Evolutionary conservation across 2,113 vertebrate genomes (phyloP).

Genomic region (Craseonycteris thonglongyai): DNA sequence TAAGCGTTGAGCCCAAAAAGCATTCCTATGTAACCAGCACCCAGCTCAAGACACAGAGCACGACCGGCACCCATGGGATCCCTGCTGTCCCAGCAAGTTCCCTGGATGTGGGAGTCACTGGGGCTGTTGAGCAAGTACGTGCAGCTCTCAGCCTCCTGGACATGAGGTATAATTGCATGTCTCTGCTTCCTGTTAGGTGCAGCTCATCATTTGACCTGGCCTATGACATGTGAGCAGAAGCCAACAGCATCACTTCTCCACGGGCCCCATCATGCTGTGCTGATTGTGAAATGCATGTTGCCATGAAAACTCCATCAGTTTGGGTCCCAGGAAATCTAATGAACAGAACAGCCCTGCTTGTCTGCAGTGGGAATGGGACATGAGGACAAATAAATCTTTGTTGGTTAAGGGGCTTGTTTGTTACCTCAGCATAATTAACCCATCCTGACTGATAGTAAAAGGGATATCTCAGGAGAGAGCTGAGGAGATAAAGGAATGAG

Average conservation of each 20-base stretch:
- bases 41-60: not conserved
- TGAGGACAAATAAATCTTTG: not conserved
- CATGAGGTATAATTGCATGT: not conserved
- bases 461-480: not conserved
- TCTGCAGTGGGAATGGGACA: not conserved
- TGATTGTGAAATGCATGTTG: not conserved
- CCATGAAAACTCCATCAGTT: not conserved
- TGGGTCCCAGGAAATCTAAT: not conserved
- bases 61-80: not conserved
- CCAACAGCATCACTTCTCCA: accelerated
- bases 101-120: not conserved
- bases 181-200: not conserved
- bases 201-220: not conserved
- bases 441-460: not conserved
- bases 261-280: too few species aligned
- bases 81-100: not conserved
- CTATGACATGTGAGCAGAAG: not conserved
- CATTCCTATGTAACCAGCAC: too few species aligned
- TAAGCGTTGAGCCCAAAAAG: not conserved
- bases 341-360: not conserved
- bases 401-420: not conserved
- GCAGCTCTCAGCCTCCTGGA: not conserved
- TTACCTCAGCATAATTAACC: not conserved
- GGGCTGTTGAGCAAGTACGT: not conserved
- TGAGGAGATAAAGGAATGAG: not conserved